phyloP scores from a whole-genome alignment of 2,888 invertebrate genomes.

The Holacanthella duospinosa region DNA sequence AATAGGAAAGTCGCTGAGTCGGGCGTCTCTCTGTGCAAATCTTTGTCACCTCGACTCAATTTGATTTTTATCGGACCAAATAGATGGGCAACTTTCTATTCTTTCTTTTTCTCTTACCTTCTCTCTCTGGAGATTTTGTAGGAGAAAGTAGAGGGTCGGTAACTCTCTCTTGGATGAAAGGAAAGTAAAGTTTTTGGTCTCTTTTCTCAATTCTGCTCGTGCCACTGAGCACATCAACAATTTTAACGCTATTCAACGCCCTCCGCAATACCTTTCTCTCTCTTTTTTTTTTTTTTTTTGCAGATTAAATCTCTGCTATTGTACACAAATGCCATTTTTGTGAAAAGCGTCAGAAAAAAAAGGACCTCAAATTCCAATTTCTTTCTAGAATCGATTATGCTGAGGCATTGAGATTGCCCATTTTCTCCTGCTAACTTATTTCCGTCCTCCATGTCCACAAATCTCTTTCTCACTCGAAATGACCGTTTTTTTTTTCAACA shows the following conservation, averaged over 20 bases:
- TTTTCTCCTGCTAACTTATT: slow-evolving; percentile 12
- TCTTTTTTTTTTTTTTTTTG: too few species aligned
- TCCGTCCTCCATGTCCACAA: background rate
- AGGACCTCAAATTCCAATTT: slow-evolving; percentile 34
- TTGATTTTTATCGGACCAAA: slow-evolving; percentile 38
- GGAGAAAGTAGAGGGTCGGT: background rate
- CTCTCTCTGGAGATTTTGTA: background rate
- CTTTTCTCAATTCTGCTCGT: background rate
- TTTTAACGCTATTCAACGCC: slow-evolving; percentile 37
- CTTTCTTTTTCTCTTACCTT: slow-evolving; percentile 22
- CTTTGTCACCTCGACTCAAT: slow-evolving; percentile 39
- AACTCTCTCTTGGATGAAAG: background rate
- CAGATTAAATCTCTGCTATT: slow-evolving; percentile 38
- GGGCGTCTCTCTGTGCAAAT: slow-evolving; percentile 35
- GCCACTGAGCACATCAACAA: slow-evolving; percentile 32
- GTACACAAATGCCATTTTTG: slow-evolving; percentile 38
- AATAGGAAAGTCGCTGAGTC: slow-evolving; percentile 12
- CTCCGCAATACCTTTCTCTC: slow-evolving; percentile 31
- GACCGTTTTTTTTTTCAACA: slow-evolving; percentile 2
- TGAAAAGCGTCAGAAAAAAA: slow-evolving; percentile 30
- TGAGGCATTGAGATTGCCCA: slow-evolving; percentile 21
- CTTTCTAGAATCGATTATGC: slow-evolving; percentile 37
- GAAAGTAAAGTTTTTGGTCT: background rate
- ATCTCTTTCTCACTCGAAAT: slow-evolving; percentile 1
- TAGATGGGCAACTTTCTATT: slow-evolving; percentile 38